A percentile compares a stretch with the other conserved stretches of the same genome.
These are phyloP conservation scores for Alsophila aescularia DNA, from an alignment of 2,888 invertebrate genomes.

Conservation along the genomic window DNA sequence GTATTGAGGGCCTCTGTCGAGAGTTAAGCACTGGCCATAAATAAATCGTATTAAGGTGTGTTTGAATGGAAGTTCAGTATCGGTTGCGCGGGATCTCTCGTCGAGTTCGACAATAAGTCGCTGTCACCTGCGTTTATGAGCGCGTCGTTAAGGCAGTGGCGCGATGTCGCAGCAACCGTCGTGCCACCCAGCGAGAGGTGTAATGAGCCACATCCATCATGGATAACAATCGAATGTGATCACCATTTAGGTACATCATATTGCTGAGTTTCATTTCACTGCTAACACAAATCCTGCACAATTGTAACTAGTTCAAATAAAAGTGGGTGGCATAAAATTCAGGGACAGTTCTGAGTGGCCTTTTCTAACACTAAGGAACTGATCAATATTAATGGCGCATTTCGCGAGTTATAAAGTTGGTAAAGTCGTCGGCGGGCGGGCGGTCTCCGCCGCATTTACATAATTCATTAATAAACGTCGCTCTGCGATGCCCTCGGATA, in stretches of 20 bases:
- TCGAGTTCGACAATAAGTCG: slow-evolving; percentile 68
- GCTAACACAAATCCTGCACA: no score
- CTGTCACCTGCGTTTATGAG: slow-evolving; percentile 68
- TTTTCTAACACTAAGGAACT: slow-evolving; percentile 32
- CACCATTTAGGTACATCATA: slow-evolving; percentile 48
- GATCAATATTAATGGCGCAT: slow-evolving; percentile 58
- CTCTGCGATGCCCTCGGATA: slow-evolving; percentile 71
- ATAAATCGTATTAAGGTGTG: slow-evolving; percentile 76
- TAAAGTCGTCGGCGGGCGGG: slow-evolving; percentile 54
- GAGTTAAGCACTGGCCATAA: slow-evolving; percentile 72
- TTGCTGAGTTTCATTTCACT: slow-evolving; percentile 23
- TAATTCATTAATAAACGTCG: slow-evolving; percentile 79
- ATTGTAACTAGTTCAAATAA: no score
- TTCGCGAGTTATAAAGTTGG: slow-evolving; percentile 68
- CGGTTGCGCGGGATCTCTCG: slow-evolving; percentile 65
- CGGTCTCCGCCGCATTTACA: slow-evolving; percentile 69
- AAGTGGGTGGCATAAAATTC: slow-evolving; percentile 24
- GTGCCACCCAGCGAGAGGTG: slow-evolving; percentile 71
- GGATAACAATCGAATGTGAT: slow-evolving; percentile 66
- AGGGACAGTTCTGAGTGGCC: neutral
- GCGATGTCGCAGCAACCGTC: slow-evolving; percentile 44
- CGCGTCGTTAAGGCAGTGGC: slow-evolving; percentile 61
- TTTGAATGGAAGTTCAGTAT: slow-evolving; percentile 70
- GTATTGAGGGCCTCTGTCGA: slow-evolving; percentile 56
- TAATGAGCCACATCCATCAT: slow-evolving; percentile 77